These are phyloP conservation scores for Sus scrofa DNA, from an alignment of 2,113 vertebrate genomes.

Conservation along the genomic window T2T-Sscrofa CM000812.6:285273501-285274000, in stretches of 20 bases:
- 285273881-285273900: neutral
- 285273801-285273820: rapidly evolving
- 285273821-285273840: neutral
- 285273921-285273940: rapidly evolving
- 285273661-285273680: too few species aligned
- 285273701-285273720: neutral
- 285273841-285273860: neutral
- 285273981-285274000: rapidly evolving
- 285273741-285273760: neutral
- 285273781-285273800: neutral
- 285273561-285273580: neutral
- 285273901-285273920: neutral
- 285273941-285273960: neutral
- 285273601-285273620: neutral
- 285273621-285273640: rapidly evolving
- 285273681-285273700: rapidly evolving
- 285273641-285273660: neutral
- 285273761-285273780: too few species aligned
- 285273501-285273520: neutral
- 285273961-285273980: neutral
- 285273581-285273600: rapidly evolving
- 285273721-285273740: neutral
- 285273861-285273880: neutral
- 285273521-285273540: rapidly evolving
- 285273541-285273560: neutral